phyloP scores from a whole-genome alignment of 1,140 invertebrate species.

The Drosophila malerkotliana region DNA sequence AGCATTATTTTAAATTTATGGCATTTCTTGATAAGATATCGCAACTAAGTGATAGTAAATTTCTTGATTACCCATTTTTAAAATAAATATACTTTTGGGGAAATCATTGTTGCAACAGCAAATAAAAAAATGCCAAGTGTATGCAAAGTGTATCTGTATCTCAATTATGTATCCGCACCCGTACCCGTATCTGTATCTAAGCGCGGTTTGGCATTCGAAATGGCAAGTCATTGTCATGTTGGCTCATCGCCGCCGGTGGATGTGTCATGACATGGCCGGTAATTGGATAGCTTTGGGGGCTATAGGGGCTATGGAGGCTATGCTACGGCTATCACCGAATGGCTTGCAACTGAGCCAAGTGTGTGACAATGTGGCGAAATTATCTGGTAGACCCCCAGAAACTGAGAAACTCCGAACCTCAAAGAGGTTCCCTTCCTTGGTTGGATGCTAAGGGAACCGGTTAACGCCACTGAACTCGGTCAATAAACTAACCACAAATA shows the following conservation, averaged over 20 bases:
- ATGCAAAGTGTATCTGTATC: background rate
- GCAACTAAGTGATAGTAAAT: too few species aligned
- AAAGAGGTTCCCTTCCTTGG: background rate
- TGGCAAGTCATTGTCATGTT: background rate
- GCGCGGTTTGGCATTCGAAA: constrained; percentile 3
- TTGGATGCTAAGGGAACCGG: constrained; percentile 19
- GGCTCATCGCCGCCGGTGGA: constrained; percentile 18
- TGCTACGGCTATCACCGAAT: background rate
- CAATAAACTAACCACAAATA: constrained; percentile 76
- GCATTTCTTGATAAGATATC: too few species aligned
- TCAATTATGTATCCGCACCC: background rate
- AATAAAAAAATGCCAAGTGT: background rate
- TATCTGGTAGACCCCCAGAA: background rate
- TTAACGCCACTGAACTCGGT: constrained; percentile 46
- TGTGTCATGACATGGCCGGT: constrained; percentile 56
- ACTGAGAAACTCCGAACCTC: too few species aligned
- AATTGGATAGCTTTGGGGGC: background rate
- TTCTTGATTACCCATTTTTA: too few species aligned
- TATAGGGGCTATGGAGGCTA: background rate
- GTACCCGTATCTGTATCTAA: background rate
- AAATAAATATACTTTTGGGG: too few species aligned
- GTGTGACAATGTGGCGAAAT: constrained; percentile 69
- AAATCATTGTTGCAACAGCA: too few species aligned
- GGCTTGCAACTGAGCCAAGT: constrained; percentile 8
- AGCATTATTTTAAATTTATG: too few species aligned